These are phyloP conservation scores for Enteromius mattozi DNA, from an alignment of 2,797 vertebrate genomes.

Conservation along the genomic window DNA sequence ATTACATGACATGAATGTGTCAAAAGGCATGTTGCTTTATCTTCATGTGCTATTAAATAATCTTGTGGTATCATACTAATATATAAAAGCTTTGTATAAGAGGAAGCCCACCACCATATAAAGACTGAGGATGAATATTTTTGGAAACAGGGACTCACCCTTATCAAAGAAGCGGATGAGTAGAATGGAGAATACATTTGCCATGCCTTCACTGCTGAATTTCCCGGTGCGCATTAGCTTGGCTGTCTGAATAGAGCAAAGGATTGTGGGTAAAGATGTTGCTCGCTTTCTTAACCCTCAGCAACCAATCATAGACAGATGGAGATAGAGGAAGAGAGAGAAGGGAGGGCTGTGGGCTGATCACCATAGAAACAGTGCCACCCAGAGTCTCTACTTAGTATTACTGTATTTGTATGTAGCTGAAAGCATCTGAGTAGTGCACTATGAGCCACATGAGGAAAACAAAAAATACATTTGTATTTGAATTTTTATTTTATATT, in stretches of 20 bases:
- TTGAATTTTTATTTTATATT: not conserved
- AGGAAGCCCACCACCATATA: conserved; percentile 14
- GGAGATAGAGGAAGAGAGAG: conserved; percentile 16
- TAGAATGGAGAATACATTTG: conserved; percentile 39
- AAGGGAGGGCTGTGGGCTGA: conserved; percentile 31
- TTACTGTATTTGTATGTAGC: conserved; percentile 18
- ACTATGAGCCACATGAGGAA: not conserved
- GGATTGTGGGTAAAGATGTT: conserved; percentile 61
- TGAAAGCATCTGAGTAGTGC: not conserved
- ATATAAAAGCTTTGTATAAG: conserved; percentile 5
- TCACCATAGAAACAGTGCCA: conserved; percentile 63
- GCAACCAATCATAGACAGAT: conserved; percentile 59
- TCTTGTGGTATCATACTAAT: not conserved
- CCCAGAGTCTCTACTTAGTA: conserved; percentile 45
- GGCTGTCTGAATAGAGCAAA: conserved; percentile 48
- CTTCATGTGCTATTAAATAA: not conserved
- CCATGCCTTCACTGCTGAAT: conserved; percentile 55
- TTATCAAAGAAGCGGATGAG: conserved; percentile 24
- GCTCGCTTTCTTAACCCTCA: conserved; percentile 36
- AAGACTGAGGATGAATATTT: conserved; percentile 17
- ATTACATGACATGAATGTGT: not conserved
- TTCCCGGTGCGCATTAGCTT: conserved; percentile 46
- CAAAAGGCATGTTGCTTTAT: not conserved
- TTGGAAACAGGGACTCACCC: conserved; percentile 57
- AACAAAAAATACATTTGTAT: not conserved